Conservation (phyloP, 1,140 invertebrate genomes). For the Camponotus pennsylvanicus region DNA sequence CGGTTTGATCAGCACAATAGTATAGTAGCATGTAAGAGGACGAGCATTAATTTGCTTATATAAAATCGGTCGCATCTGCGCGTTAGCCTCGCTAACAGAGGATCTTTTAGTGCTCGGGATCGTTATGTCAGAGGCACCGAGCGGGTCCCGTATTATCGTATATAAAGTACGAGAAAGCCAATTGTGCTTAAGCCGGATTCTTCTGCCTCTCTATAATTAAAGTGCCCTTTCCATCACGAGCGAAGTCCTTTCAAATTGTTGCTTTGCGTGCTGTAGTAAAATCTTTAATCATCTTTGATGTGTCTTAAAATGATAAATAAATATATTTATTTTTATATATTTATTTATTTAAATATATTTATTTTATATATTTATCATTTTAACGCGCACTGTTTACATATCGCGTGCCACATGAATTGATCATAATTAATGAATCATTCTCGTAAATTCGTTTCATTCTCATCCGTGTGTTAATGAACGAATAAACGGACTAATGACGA, state of each 20-base stretch:
- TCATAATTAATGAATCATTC: constrained; percentile 48
- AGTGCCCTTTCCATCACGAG: background rate
- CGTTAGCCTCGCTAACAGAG: constrained; percentile 29
- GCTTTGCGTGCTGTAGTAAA: background rate
- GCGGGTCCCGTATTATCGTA: constrained; percentile 63
- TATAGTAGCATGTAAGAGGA: constrained; percentile 27
- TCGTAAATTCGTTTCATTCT: background rate
- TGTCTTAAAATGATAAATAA: constrained; percentile 26
- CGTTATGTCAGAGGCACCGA: constrained; percentile 68
- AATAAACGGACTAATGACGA: constrained; percentile 27
- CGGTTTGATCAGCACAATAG: constrained; percentile 57
- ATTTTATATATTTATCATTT: too few relatives aligned
- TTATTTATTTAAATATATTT: too few relatives aligned
- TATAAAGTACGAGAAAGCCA: constrained; percentile 59
- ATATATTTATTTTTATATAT: background rate
- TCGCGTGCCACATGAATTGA: background rate
- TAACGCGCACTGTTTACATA: background rate
- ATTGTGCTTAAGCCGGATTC: constrained; percentile 49
- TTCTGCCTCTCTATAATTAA: constrained; percentile 32
- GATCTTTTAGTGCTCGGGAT: constrained; percentile 55
- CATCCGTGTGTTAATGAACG: constrained; percentile 28
- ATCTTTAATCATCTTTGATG: background rate
- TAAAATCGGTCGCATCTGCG: constrained; percentile 58
- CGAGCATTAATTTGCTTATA: constrained; percentile 67
- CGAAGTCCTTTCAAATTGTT: background rate